Conservation (phyloP, 30 jellyfish, hydroid and myxozoan genomes). For the Cassiopea xamachana region DNA sequence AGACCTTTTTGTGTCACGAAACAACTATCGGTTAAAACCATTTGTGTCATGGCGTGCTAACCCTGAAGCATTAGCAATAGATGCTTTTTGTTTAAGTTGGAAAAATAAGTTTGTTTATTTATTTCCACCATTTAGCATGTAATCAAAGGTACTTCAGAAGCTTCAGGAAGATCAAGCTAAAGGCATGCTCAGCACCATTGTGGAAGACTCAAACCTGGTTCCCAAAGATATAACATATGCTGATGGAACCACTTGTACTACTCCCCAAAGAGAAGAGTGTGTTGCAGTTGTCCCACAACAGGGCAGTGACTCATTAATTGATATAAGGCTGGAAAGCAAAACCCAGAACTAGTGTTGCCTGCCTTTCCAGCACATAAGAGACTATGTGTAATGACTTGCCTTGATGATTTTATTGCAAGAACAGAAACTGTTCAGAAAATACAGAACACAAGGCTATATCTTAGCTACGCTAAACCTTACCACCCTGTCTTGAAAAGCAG, state of each 20-base stretch:
- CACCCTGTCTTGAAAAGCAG: no score
- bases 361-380: background rate
- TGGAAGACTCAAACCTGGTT: background rate
- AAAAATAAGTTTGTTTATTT: background rate
- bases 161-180: background rate
- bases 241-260: background rate
- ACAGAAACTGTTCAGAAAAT: no score
- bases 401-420: no score
- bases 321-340: background rate
- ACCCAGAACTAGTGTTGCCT: background rate
- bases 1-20: background rate
- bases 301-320: background rate
- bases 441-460: no score
- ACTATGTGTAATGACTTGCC: no score
- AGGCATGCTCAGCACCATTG: background rate
- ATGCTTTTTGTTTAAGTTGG: background rate
- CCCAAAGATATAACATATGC: background rate
- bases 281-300: background rate
- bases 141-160: background rate
- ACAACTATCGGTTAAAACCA: background rate
- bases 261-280: background rate
- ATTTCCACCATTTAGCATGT: background rate
- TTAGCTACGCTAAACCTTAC: no score
- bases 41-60: background rate
- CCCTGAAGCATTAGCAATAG: background rate